Percentiles rank a stretch among this genome's conserved stretches.
Conservation (phyloP, 2,888 invertebrate species). For the Tetragnatha montana region DNA sequence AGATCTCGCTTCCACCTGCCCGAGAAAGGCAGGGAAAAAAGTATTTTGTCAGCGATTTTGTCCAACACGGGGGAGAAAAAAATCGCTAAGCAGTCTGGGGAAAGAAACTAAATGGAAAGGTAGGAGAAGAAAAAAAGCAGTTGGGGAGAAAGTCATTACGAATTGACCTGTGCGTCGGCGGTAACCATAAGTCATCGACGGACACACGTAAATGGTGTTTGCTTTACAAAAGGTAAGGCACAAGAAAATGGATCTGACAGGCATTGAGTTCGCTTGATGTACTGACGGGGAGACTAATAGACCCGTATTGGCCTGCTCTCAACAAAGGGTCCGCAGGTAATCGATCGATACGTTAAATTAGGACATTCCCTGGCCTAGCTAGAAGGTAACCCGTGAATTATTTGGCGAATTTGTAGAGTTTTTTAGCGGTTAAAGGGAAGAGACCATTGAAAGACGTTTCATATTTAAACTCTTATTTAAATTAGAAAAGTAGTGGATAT, state of each 20-base stretch:
- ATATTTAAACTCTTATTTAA: too few relatives aligned
- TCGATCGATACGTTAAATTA: background rate
- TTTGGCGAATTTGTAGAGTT: too few relatives aligned
- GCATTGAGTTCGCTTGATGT: slow-evolving; percentile 55
- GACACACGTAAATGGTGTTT: slow-evolving; percentile 51
- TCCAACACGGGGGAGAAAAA: slow-evolving; percentile 20
- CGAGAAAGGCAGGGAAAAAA: slow-evolving; percentile 35
- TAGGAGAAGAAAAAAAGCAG: slow-evolving; percentile 20
- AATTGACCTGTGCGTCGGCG: slow-evolving; percentile 43
- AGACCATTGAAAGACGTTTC: too few relatives aligned
- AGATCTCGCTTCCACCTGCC: slow-evolving; percentile 52
- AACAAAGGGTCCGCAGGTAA: background rate
- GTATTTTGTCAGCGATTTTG: slow-evolving; percentile 66
- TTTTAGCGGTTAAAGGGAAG: too few relatives aligned
- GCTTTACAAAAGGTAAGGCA: slow-evolving; percentile 43
- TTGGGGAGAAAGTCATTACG: slow-evolving; percentile 56
- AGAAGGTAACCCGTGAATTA: too few relatives aligned
- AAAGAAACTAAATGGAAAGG: slow-evolving; percentile 11
- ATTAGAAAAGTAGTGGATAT: too few relatives aligned
- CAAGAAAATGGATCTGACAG: slow-evolving; percentile 53
- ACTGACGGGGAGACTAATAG: slow-evolving; percentile 23
- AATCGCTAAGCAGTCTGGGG: background rate
- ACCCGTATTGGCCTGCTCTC: background rate
- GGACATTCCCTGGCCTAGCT: too few relatives aligned
- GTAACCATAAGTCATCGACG: slow-evolving; percentile 58